Evolutionary conservation across 2,797 vertebrate species (phyloP), one percentile per base, ranked within the genome.

Genomic region (Peromyscus melanophrys): DNA sequence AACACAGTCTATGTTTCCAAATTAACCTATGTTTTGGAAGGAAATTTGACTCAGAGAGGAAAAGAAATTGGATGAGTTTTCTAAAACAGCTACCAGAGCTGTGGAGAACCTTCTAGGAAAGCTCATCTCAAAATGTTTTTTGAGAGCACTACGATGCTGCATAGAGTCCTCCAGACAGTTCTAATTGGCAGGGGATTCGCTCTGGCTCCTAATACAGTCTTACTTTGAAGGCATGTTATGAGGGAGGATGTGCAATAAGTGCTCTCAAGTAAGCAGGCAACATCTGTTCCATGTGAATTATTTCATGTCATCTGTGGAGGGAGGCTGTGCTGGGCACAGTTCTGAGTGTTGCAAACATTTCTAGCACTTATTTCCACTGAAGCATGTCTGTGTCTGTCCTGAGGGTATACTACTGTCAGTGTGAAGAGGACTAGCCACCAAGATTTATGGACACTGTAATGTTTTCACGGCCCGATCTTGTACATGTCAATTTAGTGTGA

Each of bases 381-480:
- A 92, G 59, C 52, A 59, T 73, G 86, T 88, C 69, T 75, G 49
- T 75, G 1, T 95, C 90, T 98, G 55, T 86, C 73, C 27, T 80
- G 21, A 6, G 52, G 59, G 11, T 17, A 40, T 9, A 61, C 10
- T 49, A n/a, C 46, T 89, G 31, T 88, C 76, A 86, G 25, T 92
- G 63, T 63, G 84, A 88, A 71, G 27, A 59, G 12, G 8, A n/a
- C 83, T 92, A 57, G 40, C 25, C 34, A 16, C 14, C 65, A 84
- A 97, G 59, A 90, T 96, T 92, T 95, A 37, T 69, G 29, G 82
- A 81, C 40, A 89, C 19, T 19, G 9, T 85, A 91, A 61, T 89
- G 29, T 73, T 84, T 85, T 94, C 69, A 86, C 57, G 82, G 57
- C 13, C 31, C 67, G 9, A 21, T 67, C 65, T 63, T 89, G 13